Base-by-base conservation (phyloP, 2,888 invertebrate species). In the Diaphora mendica region DNA sequence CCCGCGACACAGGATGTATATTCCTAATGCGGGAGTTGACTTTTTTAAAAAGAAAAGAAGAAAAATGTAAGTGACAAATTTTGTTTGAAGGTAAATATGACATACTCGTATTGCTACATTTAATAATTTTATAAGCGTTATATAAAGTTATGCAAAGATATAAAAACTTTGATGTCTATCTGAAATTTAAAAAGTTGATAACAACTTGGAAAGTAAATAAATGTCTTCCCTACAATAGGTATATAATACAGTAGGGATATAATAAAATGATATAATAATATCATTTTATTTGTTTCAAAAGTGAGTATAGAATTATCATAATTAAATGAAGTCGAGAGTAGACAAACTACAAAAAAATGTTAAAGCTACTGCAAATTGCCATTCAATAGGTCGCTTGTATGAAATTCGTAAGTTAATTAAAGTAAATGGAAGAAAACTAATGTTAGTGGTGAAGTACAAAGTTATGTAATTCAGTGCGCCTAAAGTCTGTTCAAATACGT, bases 381-480 rank as follows among this genome's bases (percentile, higher is more conserved):
- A 20, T 44, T 26, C 66, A 30, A 65, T 35, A 17, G 23, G 30
- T 68, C 26, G 23, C 35, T 69, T 23, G 35, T 26, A 30, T 39
- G n/a, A 23, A 70, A 64, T 44, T 30, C 13, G 33, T 55, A 59
- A 51, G 23, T 55, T 23, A 71, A 71, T 71, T 66, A 65, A 65
- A 65, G 62, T 20, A 62, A 69, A 62, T 64, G 48, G 11, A 64
- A 65, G 48, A 64, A 64, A 51, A 64, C 44, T 42, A 64, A 65
- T 71, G 51, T 65, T 70, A 71, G 71, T 35, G 48, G 17, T 35
- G 51, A 35, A 35, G 51, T 64, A 71, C 44, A 65, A 71, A 71
- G 33, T 70, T 70, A 30, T 51, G 39, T 20, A 7, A 13, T 30
- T 65, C 39, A 65, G 23, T 64, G 33, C 30, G 26, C n/a, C 44